Base-by-base conservation (phyloP, 2,113 vertebrate genomes). In the Dromas ardeola region DNA sequence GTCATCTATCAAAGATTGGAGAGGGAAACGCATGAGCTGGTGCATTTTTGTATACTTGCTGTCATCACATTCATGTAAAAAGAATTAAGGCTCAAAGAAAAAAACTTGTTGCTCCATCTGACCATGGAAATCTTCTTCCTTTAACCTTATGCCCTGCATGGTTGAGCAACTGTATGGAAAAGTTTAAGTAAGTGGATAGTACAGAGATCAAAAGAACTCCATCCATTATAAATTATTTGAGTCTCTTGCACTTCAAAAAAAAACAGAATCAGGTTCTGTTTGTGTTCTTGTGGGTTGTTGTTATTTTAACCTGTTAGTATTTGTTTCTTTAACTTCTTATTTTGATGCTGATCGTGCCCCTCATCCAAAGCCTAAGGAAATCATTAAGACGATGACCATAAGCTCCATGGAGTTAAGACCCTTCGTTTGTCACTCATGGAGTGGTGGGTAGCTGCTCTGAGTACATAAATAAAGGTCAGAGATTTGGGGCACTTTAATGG, bases 111-210 rank as follows among this genome's bases (percentile, higher is more conserved):
- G 45, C 50, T 95, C 79, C 87, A 89, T 93, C 84, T 93, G 81
- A 96, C 93, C 81, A 71, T 77, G 81, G 87, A 97, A 95, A 93
- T 97, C 94, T 88, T 95, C 91, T 96, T 96, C 92, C 80, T 96
- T 97, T 97, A 93, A 96, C 91, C 95, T 95, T 86, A 47, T 93
- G 81, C 81, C 84, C 91, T 96, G 67, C 87, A 88, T 56, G 87
- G 84, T 86, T 97, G 94, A 97, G 91, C 88, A 95, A 95, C 89
- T 94, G 59, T 93, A 91, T 0, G 6, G 91, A 95, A 96, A 96
- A 88, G 15, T 70, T 95, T 85, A 95, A 96, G 62, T 85, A 95
- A 96, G 62, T 90, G 91, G 84, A 18, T 86, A 93, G 81, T 22
- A 66, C 11, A 92, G 59, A 90, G 93, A 97, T 96, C 97, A 97